These are phyloP conservation scores for Haliclystus octoradiatus DNA, from an alignment of 30 jellyfish, hydroid and myxozoan species.

Conservation along the genomic window DNA sequence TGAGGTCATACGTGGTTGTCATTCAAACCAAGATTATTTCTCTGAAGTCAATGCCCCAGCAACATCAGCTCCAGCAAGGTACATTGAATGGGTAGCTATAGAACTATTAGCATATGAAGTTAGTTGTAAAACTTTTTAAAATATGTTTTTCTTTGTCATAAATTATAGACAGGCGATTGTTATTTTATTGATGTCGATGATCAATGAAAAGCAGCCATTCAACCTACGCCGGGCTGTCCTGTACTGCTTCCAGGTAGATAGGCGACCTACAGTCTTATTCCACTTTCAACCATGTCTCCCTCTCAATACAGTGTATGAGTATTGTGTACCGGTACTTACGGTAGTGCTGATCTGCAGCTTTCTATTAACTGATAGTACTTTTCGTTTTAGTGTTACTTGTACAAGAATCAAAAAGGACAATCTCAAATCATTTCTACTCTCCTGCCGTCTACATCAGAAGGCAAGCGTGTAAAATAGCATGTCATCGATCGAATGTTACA, in stretches of 20 bases:
- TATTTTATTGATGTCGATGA: slow-evolving; percentile 79
- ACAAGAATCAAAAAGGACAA: slow-evolving; percentile 84
- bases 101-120: too few relatives aligned
- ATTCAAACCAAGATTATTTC: slow-evolving; percentile 76
- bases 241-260: slow-evolving; percentile 83
- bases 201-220: slow-evolving; percentile 87
- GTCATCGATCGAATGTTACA: too few relatives aligned
- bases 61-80: slow-evolving; percentile 27
- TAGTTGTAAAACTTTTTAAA: too few relatives aligned
- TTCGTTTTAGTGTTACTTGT: slow-evolving; percentile 64
- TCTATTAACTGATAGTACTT: too few relatives aligned
- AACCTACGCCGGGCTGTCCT: slow-evolving; percentile 86
- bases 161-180: slow-evolving; percentile 95
- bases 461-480: slow-evolving; percentile 3
- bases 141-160: too few relatives aligned
- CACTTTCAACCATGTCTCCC: too few relatives aligned
- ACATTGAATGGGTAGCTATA: not conserved
- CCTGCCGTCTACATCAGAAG: slow-evolving; percentile 93
- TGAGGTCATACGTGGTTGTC: slow-evolving; percentile 81
- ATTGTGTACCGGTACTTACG: too few relatives aligned
- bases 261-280: too few relatives aligned
- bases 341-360: too few relatives aligned
- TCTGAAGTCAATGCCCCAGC: slow-evolving; percentile 77
- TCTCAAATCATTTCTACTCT: slow-evolving; percentile 75
- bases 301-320: too few relatives aligned